Evolutionary conservation across 2,888 invertebrate genomes (phyloP).

Genomic region (Carpatolechia fugitivella): DNA sequence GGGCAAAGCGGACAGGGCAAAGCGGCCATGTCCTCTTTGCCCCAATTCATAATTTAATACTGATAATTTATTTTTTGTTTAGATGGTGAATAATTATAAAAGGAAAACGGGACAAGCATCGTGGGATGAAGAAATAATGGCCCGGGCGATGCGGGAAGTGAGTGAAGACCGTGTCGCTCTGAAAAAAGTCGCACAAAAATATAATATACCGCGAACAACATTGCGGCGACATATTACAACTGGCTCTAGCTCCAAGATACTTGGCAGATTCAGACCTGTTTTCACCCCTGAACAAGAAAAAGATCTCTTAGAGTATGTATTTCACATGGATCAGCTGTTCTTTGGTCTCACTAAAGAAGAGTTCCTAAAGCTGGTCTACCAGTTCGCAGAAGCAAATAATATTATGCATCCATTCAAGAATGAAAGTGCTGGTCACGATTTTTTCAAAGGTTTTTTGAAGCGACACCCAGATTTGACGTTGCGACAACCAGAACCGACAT

Average conservation of each 20-base stretch:
- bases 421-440: background rate
- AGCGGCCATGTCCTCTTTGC: no score
- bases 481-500: conserved; percentile 18
- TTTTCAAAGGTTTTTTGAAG: background rate
- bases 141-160: conserved; percentile 21
- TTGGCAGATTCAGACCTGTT: background rate
- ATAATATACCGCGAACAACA: conserved; percentile 19
- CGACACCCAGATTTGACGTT: conserved; percentile 2
- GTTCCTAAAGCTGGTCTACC: background rate
- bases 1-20: no score
- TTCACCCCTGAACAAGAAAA: background rate
- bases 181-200: conserved; percentile 20
- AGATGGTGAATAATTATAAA: conserved; percentile 18
- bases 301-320: background rate
- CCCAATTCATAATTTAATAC: no score
- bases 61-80: conserved; percentile 4
- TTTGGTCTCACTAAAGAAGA: background rate
- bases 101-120: conserved; percentile 19
- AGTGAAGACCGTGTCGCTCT: no score
- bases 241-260: conserved; percentile 7
- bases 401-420: background rate
- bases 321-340: background rate
- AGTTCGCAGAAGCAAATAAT: background rate
- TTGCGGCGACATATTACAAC: conserved; percentile 20
- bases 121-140: conserved; percentile 20